These are phyloP conservation scores for Perizoma affinitatum DNA, from an alignment of 2,888 invertebrate genomes.

Conservation along the genomic window DNA sequence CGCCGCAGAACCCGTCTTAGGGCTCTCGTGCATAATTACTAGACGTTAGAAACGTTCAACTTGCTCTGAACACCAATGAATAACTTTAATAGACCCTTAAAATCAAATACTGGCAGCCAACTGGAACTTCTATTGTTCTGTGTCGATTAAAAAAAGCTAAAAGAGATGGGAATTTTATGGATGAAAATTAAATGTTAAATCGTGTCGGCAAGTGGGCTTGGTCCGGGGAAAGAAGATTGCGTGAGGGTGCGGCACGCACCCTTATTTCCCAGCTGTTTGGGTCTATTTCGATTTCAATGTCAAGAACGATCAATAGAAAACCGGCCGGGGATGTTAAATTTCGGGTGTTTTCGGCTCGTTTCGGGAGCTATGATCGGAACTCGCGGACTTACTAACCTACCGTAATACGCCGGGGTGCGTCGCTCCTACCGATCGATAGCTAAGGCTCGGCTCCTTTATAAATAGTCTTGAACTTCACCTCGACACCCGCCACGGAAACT, in stretches of 20 bases:
- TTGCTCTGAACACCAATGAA: conserved; percentile 62
- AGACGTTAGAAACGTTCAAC: conserved; percentile 65
- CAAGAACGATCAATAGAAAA: conserved; percentile 80
- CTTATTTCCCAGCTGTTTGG: conserved; percentile 79
- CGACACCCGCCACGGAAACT: conserved; percentile 58
- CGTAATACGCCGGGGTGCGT: conserved; percentile 79
- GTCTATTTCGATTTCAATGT: conserved; percentile 82
- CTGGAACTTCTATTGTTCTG: conserved; percentile 28
- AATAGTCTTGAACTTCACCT: conserved; percentile 83
- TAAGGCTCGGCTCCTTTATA: conserved; percentile 76
- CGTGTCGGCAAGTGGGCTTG: conserved; percentile 33
- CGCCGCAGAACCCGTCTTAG: conserved; percentile 69
- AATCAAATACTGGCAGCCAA: conserved; percentile 43
- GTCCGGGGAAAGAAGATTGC: conserved; percentile 50
- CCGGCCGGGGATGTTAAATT: conserved; percentile 78
- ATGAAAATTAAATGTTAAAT: conserved; percentile 27
- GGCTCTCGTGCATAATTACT: conserved; percentile 77
- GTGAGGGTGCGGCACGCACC: conserved; percentile 71
- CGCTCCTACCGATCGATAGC: conserved; percentile 78
- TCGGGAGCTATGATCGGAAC: conserved; percentile 73
- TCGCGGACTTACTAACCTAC: conserved; percentile 81
- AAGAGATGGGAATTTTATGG: conserved; percentile 34
- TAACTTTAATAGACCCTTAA: conserved; percentile 63
- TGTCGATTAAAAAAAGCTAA: conserved; percentile 23
- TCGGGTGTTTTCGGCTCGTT: conserved; percentile 77